Evolutionary conservation across 2,797 vertebrate species (phyloP), one percentile per base, ranked within the genome.

Genomic region (Naso thynnoides): DNA sequence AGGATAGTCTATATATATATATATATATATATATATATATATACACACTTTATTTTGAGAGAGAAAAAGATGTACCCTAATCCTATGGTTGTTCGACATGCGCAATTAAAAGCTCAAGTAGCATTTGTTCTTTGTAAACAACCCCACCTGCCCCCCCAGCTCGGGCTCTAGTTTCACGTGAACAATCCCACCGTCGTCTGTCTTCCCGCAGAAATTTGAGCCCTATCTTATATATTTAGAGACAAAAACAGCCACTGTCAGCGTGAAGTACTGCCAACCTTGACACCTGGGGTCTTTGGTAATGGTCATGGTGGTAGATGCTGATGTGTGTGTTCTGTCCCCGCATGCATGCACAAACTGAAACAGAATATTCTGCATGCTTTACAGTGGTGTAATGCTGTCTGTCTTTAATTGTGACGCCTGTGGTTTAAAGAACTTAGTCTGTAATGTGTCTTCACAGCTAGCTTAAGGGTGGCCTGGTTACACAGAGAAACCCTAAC

Each of bases 141-240:
- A 66, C 66, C 48, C 76, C 86, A 90, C 79, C 63, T 84, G 79
- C 61, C 56, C 63, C n/a, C 50, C 31, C 14, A 41, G 60, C 68
- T 47, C 61, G 57, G 68, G 60, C 73, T 87, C 86, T 60, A 68
- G 83, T 92, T 89, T 88, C 86, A 81, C 68, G 45, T 45, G n/a
- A 87, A 86, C 69, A 83, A 82, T 86, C 76, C 71, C 61, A 44
- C 49, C 29, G 33, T 65, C 73, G 60, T 61, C 60, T 44, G 38
- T 73, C 61, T 68, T 80, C 76, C 68, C 59, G 21, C 65, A 64
- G 89, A 82, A 86, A 92, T 71, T n/a, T 23, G 81, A 93, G 68
- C 81, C 84, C 74, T 36, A 61, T 55, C 59, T 67, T 74, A 57
- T 88, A 73, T 91, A 90, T 92, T 91, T 90, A 86, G 70, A 90